Evolutionary conservation across 2,888 invertebrate genomes (phyloP).

Genomic region (Lamellibrachia satsuma): DNA sequence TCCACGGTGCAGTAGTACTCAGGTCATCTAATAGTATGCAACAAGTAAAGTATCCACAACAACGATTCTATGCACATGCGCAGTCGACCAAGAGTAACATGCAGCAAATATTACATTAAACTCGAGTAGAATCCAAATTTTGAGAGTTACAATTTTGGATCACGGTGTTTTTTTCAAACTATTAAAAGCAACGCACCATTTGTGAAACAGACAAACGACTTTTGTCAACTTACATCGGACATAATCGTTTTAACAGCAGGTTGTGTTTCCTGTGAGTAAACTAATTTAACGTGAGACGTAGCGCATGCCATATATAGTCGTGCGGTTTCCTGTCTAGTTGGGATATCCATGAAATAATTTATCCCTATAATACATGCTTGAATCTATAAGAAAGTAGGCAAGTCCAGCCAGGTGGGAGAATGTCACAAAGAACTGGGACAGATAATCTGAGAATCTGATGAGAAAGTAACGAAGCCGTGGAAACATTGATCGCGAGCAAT

Average conservation of each 20-base stretch:
- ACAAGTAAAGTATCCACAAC: not conserved
- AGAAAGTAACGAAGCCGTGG: not conserved
- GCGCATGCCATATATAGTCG: not conserved
- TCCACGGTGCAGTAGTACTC: constrained; percentile 3
- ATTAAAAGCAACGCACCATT: not conserved
- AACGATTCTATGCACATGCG: constrained; percentile 10
- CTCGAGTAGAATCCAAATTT: not conserved
- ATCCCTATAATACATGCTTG: not conserved
- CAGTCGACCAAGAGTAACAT: not conserved
- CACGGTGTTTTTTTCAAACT: not conserved
- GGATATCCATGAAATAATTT: not conserved
- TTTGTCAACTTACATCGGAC: not conserved
- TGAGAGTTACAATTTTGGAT: not conserved
- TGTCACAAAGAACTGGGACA: not conserved
- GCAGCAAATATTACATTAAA: not conserved
- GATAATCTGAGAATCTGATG: not conserved
- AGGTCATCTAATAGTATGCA: not conserved
- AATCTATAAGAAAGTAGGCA: not conserved
- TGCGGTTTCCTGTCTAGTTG: not conserved
- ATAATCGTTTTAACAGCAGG: not conserved
- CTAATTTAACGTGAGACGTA: not conserved
- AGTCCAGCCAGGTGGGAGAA: not conserved
- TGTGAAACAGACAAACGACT: not conserved
- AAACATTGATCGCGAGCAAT: not conserved
- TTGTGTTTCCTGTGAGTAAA: not conserved